A percentile compares a stretch with the other conserved stretches of the same genome.
phyloP scores from a whole-genome alignment of 2,113 vertebrate species.

The Pelecanoides urinatrix region DNA sequence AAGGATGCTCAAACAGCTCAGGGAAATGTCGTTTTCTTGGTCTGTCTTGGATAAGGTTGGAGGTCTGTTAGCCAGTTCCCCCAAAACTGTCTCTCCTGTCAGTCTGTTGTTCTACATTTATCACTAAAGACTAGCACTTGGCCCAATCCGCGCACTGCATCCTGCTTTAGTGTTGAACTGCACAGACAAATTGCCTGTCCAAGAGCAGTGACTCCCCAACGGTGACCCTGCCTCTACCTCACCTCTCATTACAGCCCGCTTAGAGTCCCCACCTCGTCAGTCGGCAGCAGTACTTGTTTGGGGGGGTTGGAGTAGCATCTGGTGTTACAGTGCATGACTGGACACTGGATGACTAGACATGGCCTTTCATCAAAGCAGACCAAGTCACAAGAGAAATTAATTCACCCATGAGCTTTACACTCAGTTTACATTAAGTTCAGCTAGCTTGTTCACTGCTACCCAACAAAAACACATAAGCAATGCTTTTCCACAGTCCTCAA shows the following conservation, averaged over 20 bases:
- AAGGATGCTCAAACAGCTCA: background rate
- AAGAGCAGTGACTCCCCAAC: background rate
- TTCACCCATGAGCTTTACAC: background rate
- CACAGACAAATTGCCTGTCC: background rate
- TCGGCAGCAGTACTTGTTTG: rapidly evolving
- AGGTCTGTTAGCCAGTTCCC: background rate
- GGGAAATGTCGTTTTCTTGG: background rate
- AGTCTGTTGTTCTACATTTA: background rate
- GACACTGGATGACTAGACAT: background rate
- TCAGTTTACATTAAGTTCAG: background rate
- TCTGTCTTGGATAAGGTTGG: background rate
- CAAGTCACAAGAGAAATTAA: background rate
- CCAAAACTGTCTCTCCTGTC: background rate
- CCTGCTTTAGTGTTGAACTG: rapidly evolving
- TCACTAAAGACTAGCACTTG: background rate
- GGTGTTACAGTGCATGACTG: background rate
- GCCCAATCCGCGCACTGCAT: rapidly evolving
- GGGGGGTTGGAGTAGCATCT: background rate
- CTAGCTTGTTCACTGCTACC: background rate
- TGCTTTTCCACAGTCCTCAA: background rate
- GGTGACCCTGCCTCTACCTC: background rate
- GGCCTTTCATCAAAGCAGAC: background rate
- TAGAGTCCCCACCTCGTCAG: rapidly evolving
- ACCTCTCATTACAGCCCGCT: rapidly evolving
- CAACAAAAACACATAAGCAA: background rate